Conservation (phyloP, 2,888 invertebrate genomes). For the Agrochola lota region DNA sequence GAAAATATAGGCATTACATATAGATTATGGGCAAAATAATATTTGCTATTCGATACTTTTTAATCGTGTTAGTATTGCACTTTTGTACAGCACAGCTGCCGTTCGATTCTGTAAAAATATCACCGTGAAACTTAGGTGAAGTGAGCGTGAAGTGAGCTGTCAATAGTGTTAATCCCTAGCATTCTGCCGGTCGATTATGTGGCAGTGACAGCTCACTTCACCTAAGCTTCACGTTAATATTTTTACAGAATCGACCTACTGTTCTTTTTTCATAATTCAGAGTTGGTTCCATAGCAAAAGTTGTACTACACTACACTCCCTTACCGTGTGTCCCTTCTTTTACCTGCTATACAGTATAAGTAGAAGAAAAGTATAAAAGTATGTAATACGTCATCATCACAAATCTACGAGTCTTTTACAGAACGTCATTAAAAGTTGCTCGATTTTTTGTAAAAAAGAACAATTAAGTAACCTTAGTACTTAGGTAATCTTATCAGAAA, state of each 20-base stretch:
- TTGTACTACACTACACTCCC: neutral
- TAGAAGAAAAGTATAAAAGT: neutral
- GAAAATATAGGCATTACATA: too few relatives aligned
- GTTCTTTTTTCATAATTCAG: neutral
- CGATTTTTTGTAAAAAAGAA: slow-evolving; percentile 2
- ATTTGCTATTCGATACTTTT: neutral
- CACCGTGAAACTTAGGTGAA: too few relatives aligned
- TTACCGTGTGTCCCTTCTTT: neutral
- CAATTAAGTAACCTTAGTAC: neutral
- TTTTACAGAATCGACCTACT: too few relatives aligned
- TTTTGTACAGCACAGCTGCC: neutral
- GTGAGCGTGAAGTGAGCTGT: too few relatives aligned
- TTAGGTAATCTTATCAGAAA: slow-evolving; percentile 10
- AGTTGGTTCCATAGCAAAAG: neutral
- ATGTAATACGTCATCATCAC: neutral
- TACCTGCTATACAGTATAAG: neutral
- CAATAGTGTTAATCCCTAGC: too few relatives aligned
- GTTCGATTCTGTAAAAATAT: too few relatives aligned
- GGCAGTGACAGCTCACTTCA: too few relatives aligned
- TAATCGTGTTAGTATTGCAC: neutral
- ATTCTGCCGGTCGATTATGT: too few relatives aligned
- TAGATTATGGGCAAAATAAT: too few relatives aligned
- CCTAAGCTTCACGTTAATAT: too few relatives aligned
- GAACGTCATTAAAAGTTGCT: neutral
- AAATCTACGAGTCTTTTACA: neutral